Conservation (phyloP, 2,113 vertebrate species). For the Xenopus laevis region DNA sequence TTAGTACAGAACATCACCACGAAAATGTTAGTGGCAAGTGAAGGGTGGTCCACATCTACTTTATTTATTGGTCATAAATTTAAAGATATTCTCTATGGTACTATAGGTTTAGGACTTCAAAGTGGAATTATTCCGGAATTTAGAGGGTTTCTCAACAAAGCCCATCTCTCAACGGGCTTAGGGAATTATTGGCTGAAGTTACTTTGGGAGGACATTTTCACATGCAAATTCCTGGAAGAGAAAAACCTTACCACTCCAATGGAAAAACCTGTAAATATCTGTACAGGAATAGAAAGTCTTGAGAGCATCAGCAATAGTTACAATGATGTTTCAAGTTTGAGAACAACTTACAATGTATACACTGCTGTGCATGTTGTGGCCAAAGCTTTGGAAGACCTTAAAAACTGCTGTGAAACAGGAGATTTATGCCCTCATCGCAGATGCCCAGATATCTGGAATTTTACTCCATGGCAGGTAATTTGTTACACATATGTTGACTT, state of each 20-base stretch:
- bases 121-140: slow-evolving; percentile 5
- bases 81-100: not conserved
- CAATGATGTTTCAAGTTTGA: slow-evolving; percentile 7
- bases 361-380: slow-evolving; percentile 54
- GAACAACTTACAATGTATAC: slow-evolving; percentile 12
- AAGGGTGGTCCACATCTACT: slow-evolving; percentile 19
- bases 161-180: not conserved
- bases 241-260: not conserved
- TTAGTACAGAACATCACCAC: not conserved
- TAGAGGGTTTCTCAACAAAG: slow-evolving; percentile 3
- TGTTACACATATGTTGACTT: too few species aligned
- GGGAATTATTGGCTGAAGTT: not conserved
- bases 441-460: slow-evolving; percentile 18
- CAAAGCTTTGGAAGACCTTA: slow-evolving; percentile 56
- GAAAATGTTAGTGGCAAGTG: slow-evolving; percentile 19
- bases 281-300: slow-evolving; percentile 17
- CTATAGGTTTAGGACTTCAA: slow-evolving; percentile 2
- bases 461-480: slow-evolving; percentile 43
- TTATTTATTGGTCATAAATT: not conserved
- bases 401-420: slow-evolving; percentile 1
- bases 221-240: not conserved
- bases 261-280: not conserved
- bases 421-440: not conserved
- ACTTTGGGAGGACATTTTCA: not conserved
- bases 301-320: not conserved